Conservation (phyloP, 2,888 invertebrate species). For the Philhelius pedissequus region DNA sequence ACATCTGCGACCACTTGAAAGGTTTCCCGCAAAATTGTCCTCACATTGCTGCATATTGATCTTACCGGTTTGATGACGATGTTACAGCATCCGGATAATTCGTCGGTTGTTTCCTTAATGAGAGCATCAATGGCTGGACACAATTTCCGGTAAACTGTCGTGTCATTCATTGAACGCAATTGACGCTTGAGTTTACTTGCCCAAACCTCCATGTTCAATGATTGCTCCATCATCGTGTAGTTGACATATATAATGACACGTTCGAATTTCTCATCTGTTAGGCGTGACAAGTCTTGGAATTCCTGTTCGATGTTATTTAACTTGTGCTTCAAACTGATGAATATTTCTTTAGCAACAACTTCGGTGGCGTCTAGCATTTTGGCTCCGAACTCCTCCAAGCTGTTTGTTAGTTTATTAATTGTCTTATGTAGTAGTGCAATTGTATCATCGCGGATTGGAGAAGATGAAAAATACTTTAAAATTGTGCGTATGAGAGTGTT, state of each 20-base stretch:
- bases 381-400: constrained; percentile 63
- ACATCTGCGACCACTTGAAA: constrained; percentile 71
- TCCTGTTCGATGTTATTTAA: constrained; percentile 67
- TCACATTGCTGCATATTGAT: constrained; percentile 71
- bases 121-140: constrained; percentile 72
- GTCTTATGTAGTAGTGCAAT: constrained; percentile 63
- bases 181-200: constrained; percentile 70
- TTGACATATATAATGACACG: constrained; percentile 70
- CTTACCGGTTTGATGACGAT: constrained; percentile 73
- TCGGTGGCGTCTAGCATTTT: constrained; percentile 68
- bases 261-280: constrained; percentile 70
- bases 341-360: constrained; percentile 59
- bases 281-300: constrained; percentile 66
- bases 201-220: constrained; percentile 71
- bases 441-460: constrained; percentile 54
- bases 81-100: constrained; percentile 73
- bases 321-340: constrained; percentile 58
- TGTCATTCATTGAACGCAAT: constrained; percentile 70
- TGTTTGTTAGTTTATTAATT: constrained; percentile 55
- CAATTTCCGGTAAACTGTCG: constrained; percentile 68
- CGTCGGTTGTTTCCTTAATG: constrained; percentile 69
- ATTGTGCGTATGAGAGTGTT: constrained; percentile 18
- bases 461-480: constrained; percentile 24
- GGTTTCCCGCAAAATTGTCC: constrained; percentile 70
- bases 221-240: constrained; percentile 71